A percentile compares a stretch with the other conserved stretches of the same genome.
Conservation (phyloP, 2,113 vertebrate genomes). For the Gasterosteus nipponicus region DNA sequence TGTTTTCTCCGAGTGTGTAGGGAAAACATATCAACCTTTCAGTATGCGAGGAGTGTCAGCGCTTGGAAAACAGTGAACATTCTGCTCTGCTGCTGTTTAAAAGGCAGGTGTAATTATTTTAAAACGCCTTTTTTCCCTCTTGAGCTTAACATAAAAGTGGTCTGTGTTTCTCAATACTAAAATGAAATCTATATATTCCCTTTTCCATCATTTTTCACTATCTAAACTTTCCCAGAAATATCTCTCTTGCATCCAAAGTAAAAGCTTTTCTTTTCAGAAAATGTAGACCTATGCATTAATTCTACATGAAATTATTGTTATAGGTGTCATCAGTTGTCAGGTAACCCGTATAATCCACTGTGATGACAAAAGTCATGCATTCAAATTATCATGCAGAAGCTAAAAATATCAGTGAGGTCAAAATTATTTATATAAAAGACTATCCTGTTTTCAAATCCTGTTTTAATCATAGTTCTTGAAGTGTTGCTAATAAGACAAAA, state of each 20-base stretch:
- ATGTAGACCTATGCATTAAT: not conserved
- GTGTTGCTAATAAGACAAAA: not conserved
- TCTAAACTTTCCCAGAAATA: not conserved
- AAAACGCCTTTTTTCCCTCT: not conserved
- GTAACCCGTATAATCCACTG: constrained; percentile 7
- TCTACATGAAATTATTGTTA: not conserved
- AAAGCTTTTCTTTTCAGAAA: not conserved
- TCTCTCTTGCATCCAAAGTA: not conserved
- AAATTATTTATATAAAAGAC: constrained; percentile 33
- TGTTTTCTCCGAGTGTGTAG: not conserved
- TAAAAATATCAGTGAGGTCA: constrained; percentile 52
- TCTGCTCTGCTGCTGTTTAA: not conserved
- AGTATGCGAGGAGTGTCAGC: not conserved
- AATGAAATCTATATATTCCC: not conserved
- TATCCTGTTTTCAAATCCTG: too few relatives aligned
- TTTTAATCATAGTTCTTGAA: constrained; percentile 20
- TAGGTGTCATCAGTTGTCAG: not conserved
- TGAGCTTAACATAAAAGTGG: constrained; percentile 8
- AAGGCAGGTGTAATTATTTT: not conserved
- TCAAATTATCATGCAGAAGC: constrained; percentile 22
- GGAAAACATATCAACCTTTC: not conserved
- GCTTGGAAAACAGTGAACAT: not conserved
- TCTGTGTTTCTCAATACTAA: not conserved
- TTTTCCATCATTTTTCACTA: not conserved
- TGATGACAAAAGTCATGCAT: constrained; percentile 14